phyloP scores from a whole-genome alignment of 2,888 invertebrate species.

The Listrodromus nycthemerus region DNA sequence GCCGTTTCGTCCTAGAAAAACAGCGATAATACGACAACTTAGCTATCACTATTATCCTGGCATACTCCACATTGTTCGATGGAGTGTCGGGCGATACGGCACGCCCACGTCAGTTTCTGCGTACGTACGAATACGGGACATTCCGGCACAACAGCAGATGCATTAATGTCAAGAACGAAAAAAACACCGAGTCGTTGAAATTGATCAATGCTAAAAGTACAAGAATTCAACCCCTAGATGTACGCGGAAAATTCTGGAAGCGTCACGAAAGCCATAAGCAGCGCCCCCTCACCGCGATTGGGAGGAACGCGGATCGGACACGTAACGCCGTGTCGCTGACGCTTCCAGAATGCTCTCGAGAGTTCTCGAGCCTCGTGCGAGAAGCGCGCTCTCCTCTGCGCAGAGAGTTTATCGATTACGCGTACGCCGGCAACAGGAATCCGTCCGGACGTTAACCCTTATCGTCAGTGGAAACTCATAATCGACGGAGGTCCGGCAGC shows the following conservation, averaged over 20 bases:
- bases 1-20: not conserved
- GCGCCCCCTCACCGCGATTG: too few species aligned
- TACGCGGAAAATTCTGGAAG: not conserved
- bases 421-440: constrained; percentile 48
- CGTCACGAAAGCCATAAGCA: not conserved
- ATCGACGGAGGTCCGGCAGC: not conserved
- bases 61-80: not conserved
- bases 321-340: constrained; percentile 29
- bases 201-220: not conserved
- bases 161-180: not conserved
- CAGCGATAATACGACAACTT: not conserved
- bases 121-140: not conserved
- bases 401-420: constrained; percentile 54
- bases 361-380: constrained; percentile 9
- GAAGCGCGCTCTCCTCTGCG: constrained; percentile 16
- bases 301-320: not conserved
- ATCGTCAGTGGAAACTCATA: constrained; percentile 29
- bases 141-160: not conserved
- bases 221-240: not conserved
- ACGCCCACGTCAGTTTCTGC: not conserved
- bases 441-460: constrained; percentile 63
- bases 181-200: not conserved
- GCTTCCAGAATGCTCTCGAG: constrained; percentile 51
- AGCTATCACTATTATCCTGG: not conserved
- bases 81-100: not conserved